A percentile compares a stretch with the other conserved stretches of the same genome.
Conservation (phyloP, 2,797 vertebrate genomes). For the Artibeus lituratus region DNA sequence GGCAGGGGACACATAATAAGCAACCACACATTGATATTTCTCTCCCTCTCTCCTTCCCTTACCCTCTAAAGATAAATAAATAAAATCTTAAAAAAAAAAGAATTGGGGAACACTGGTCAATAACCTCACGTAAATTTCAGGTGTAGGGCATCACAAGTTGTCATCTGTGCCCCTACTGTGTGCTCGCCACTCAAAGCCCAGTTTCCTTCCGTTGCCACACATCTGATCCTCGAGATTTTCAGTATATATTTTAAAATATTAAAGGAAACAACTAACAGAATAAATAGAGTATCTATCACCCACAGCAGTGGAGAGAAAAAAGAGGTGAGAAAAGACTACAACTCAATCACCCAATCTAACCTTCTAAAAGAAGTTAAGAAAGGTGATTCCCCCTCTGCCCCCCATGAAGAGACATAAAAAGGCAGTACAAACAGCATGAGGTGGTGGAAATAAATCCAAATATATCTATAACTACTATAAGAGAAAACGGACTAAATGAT, state of each 20-base stretch:
- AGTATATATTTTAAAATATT: conserved; percentile 9
- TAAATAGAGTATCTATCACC: neutral
- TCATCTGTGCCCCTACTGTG: neutral
- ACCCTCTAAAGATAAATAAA: too few species aligned
- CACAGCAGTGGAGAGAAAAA: neutral
- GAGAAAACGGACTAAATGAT: neutral
- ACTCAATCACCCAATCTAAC: neutral
- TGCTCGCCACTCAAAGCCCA: neutral
- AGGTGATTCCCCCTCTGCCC: neutral
- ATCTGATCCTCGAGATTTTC: neutral
- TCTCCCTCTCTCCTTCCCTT: too few species aligned
- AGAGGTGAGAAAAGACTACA: neutral
- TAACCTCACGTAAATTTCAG: neutral
- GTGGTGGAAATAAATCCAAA: neutral
- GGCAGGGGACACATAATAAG: too few species aligned
- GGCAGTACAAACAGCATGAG: neutral
- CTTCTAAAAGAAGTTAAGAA: neutral
- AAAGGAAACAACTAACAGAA: neutral
- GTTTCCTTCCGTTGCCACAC: neutral
- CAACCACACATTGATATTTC: too few species aligned
- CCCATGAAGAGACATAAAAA: neutral
- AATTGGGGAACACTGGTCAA: neutral
- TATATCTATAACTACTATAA: neutral
- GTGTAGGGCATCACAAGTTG: too few species aligned
- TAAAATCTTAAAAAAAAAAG: neutral